Evolutionary conservation across 2,888 invertebrate genomes (phyloP), one percentile per base, ranked within the genome.

Genomic region (Aleiodes alternator): DNA sequence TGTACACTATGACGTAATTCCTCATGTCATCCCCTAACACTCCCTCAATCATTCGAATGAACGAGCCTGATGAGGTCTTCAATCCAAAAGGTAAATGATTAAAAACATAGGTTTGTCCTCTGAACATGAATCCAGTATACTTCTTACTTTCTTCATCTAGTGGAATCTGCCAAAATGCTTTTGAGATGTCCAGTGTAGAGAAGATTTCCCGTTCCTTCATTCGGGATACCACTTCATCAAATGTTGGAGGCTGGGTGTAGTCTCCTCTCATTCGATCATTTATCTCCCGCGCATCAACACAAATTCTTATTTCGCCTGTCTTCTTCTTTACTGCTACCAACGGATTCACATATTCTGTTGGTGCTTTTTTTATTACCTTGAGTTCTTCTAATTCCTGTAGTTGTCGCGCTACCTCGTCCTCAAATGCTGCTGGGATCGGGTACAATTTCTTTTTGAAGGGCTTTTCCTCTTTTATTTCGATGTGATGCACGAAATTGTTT

Each of bases 21-120:
- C 72, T 48, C 14, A 51, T 43, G 0, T 64, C 64, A 6, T 64
- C 57, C n/a, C 51, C 66, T 5, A 76, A 56, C 6, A 72, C 70
- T 14, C 61, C 43, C 29, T 75, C 75, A 9, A 78, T 59, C 23
- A 64, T 69, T 23, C 73, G 38, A 3, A 69, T 72, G 53, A 78
- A 78, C 16, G 75, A 72, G 4, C 69, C 75, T 6, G 72, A 69
- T 0, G 75, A 68, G 3, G 72, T 78, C 14, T 78, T 78, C 5
- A 76, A n/a, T 0, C 76, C 75, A 51, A 71, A 78, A n/a, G 78
- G 75, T 14, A 76, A 50, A 3, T 76, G 51, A 29, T 73, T 71
- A 34, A 68, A 75, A 9, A 75, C 75, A 50, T 68, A 77, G 31
- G 75, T 75, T 50, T 75, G 72, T 12, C 66, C 68, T 50, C 31